These are phyloP conservation scores for Probosciger aterrimus DNA, from an alignment of 2,113 vertebrate genomes.

Conservation along the genomic window DNA sequence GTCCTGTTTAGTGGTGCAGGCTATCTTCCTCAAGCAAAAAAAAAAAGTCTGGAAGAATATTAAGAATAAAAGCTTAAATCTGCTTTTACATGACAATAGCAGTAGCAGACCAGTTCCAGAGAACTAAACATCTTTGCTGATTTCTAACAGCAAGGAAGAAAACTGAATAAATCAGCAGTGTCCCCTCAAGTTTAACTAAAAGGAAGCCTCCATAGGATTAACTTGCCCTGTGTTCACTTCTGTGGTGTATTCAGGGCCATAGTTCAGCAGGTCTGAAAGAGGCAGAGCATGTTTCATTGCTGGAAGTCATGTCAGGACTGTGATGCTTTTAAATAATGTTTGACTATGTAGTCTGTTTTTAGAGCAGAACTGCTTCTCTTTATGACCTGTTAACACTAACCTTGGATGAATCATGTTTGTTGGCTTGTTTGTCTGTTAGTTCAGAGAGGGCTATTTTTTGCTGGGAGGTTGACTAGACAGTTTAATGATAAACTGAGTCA, in stretches of 20 bases:
- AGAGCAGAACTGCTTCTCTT: neutral
- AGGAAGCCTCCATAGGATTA: neutral
- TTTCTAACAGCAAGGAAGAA: neutral
- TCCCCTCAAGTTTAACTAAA: neutral
- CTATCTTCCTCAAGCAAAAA: neutral
- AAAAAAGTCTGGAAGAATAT: neutral
- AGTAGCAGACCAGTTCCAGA: neutral
- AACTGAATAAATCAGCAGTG: neutral
- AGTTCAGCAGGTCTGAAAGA: neutral
- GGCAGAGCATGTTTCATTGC: rapidly evolving
- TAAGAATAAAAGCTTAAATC: neutral
- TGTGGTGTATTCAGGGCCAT: rapidly evolving
- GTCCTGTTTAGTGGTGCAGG: neutral
- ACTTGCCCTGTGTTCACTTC: neutral
- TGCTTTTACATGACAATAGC: neutral
- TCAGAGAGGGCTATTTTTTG: neutral
- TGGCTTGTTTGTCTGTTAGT: neutral
- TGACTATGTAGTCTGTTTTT: neutral
- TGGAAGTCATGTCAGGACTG: neutral
- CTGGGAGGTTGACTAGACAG: neutral
- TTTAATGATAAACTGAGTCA: neutral
- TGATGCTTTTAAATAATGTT: neutral
- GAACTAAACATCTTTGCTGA: neutral
- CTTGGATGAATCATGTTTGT: neutral
- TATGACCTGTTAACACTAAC: neutral